Evolutionary conservation across 2,113 vertebrate species (phyloP), one percentile per base, ranked within the genome.

Genomic region (Reinhardtius hippoglossoides): DNA sequence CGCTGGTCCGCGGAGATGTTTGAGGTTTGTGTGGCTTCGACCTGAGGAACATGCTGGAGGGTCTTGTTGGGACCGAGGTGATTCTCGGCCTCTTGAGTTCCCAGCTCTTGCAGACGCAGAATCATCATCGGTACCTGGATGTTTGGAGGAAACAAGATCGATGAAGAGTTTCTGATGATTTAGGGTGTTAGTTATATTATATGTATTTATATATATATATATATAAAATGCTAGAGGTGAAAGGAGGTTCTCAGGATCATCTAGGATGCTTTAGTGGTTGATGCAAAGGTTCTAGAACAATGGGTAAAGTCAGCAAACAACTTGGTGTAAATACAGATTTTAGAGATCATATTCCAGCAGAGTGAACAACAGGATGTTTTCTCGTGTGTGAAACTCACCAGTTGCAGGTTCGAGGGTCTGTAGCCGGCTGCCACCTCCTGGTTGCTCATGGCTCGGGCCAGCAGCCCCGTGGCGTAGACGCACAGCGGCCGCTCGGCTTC

Each of bases 401-500:
- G 89, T 24, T 56, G 74, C 44, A 95, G 94, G 87, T 98, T 98
- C 84, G 97, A 94, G 15, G 98, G 96, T 66, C 95, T 90, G 83
- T 96, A 96, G 86, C 95, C 96, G 12, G 96, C 95, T 48, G 96
- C 97, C 71, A 97, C 96, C 54, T 98, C 97, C 91, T 97, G 97
- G 89, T 95, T 96, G 91, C 96, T 96, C 96, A 98, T 97, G 87
- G 97, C 97, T 82, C 95, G 94, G 67, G 96, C 96, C 76, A 98
- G 85, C 2, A 98, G 89, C 4, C 96, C 97, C 0, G 95, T 96
- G 74, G 96, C 95, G 0, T 96, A 98, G 0, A 96, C 95, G n/a
- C 95, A 92, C 27, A 98, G 87, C 0, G 97, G 97, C 0, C 93
- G 93, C 84, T 96, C 96, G 2, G 95, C 95, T 71, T 97, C 96